These are phyloP conservation scores for Girardia tigrina DNA, from an alignment of 2,888 invertebrate genomes.

Conservation along the genomic window DNA sequence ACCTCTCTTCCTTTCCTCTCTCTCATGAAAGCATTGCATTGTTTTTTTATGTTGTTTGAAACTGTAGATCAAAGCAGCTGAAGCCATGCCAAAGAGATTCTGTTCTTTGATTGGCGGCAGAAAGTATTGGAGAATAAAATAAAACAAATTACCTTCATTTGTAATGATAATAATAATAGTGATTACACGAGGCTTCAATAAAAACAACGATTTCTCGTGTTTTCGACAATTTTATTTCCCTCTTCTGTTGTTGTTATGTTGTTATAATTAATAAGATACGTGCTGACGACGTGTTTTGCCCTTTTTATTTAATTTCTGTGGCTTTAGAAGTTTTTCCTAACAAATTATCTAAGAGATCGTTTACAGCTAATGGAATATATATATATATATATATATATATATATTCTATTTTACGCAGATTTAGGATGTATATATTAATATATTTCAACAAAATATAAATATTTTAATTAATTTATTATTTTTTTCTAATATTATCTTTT, in stretches of 20 bases:
- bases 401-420: too few relatives aligned
- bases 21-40: not conserved
- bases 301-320: too few relatives aligned
- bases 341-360: too few relatives aligned
- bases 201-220: not conserved
- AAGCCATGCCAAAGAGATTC: conserved; percentile 23
- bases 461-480: too few relatives aligned
- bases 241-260: not conserved
- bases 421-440: too few relatives aligned
- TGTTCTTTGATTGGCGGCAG: conserved; percentile 23
- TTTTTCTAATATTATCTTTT: too few relatives aligned
- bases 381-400: too few relatives aligned
- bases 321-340: too few relatives aligned
- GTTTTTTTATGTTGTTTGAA: conserved; percentile 4
- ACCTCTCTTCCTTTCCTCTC: not conserved
- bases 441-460: too few relatives aligned
- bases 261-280: conserved; percentile 13
- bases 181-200: conserved; percentile 9
- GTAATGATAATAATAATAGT: conserved; percentile 18
- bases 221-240: not conserved
- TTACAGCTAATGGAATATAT: too few relatives aligned
- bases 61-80: conserved; percentile 8
- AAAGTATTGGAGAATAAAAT: conserved; percentile 14
- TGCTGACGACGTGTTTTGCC: not conserved
- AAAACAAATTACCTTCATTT: conserved; percentile 20